Conservation (phyloP, 2,113 vertebrate species). For the Eulemur macaco region DNA sequence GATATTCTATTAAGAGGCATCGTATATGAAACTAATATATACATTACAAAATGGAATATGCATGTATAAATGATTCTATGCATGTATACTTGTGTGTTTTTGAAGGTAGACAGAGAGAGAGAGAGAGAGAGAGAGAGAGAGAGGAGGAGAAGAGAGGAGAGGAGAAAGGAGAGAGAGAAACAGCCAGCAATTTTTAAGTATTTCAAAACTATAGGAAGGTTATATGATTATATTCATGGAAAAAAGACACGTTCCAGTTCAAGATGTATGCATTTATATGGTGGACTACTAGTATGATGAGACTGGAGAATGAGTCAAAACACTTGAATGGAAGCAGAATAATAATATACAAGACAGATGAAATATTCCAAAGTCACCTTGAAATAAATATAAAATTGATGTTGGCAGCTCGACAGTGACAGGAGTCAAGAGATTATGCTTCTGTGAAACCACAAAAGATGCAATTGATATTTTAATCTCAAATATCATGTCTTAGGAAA, state of each 20-base stretch:
- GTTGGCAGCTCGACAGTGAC: slow-evolving; percentile 52
- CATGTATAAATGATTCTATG: neutral
- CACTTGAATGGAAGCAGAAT: slow-evolving; percentile 36
- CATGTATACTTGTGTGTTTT: neutral
- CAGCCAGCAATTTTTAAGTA: neutral
- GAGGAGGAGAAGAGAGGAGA: neutral
- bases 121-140: neutral
- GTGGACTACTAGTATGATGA: neutral
- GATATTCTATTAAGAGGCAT: neutral
- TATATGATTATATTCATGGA: slow-evolving; percentile 32
- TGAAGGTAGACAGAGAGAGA: too few relatives aligned
- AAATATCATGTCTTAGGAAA: slow-evolving; percentile 54
- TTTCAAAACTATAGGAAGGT: neutral
- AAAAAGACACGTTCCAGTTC: slow-evolving; percentile 47
- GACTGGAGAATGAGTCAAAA: slow-evolving; percentile 19
- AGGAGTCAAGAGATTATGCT: slow-evolving; percentile 55
- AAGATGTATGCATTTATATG: neutral
- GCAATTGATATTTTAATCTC: slow-evolving; percentile 68
- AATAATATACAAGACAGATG: slow-evolving; percentile 44
- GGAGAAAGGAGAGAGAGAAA: neutral
- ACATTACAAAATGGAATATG: neutral
- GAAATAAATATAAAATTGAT: slow-evolving; percentile 73
- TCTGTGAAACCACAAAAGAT: slow-evolving; percentile 53
- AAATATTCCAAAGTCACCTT: slow-evolving; percentile 70
- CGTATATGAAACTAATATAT: neutral